Percentiles rank a stretch among this genome's conserved stretches.
Evolutionary conservation across 2,797 vertebrate genomes (phyloP).

Genomic region (Bradypodion ventrale): DNA sequence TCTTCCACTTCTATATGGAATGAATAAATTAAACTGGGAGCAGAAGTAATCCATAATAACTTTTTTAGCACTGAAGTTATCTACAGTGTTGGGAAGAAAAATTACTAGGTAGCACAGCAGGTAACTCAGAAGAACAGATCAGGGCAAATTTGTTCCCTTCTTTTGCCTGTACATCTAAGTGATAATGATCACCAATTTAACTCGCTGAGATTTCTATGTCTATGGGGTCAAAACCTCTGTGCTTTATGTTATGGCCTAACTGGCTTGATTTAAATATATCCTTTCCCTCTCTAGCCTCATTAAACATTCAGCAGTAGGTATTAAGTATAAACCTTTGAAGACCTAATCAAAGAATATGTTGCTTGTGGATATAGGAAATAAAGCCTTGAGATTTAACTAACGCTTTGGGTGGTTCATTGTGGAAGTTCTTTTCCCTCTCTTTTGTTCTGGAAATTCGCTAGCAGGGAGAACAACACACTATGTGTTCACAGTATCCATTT

Average conservation of each 20-base stretch:
- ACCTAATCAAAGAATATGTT: slow-evolving; percentile 23
- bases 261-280: slow-evolving; percentile 50
- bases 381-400: background rate
- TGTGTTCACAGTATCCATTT: background rate
- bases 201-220: slow-evolving; percentile 19
- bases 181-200: slow-evolving; percentile 45
- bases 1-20: slow-evolving; percentile 24
- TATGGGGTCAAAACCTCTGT: slow-evolving; percentile 38
- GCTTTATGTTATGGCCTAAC: slow-evolving; percentile 43
- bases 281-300: slow-evolving; percentile 44
- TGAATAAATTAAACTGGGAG: slow-evolving; percentile 9
- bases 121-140: slow-evolving; percentile 45
- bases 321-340: slow-evolving; percentile 35
- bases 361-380: slow-evolving; percentile 4
- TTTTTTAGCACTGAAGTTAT: slow-evolving; percentile 22
- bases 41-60: slow-evolving; percentile 39
- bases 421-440: too few species aligned
- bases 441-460: background rate
- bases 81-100: slow-evolving; percentile 39
- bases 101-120: slow-evolving; percentile 28
- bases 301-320: slow-evolving; percentile 57
- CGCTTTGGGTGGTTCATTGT: background rate
- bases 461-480: background rate
- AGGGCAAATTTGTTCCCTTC: slow-evolving; percentile 28
- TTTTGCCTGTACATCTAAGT: slow-evolving; percentile 20